Evolutionary conservation across 1,140 invertebrate species (phyloP), one percentile per base, ranked within the genome.

Genomic region (Batillaria attramentaria): DNA sequence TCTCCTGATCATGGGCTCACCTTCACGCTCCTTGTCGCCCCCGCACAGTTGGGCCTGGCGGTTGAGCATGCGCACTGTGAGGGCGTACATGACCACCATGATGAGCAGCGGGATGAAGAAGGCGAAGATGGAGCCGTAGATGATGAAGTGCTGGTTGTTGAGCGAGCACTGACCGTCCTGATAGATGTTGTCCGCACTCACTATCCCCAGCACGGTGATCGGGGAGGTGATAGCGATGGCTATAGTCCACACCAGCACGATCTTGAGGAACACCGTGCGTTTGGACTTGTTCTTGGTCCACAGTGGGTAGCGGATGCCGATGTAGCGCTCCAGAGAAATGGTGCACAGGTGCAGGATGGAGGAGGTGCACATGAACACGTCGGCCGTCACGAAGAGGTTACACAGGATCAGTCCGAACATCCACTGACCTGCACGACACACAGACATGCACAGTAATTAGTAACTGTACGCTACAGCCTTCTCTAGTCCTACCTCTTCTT

Each of bases 41-140:
- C 82, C 74, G 77, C 86, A 88, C 69, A 87, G 79, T 20, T 83
- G 73, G 5, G 86, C 86, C 78, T 89, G 88, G 41, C 85, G 79
- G 43, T 87, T 86, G 41, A 91, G 77, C 43, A 89, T 84, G 60
- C 95, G 92, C 2, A 98, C 95, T 0, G 97, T 99, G 70, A 98
- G 92, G 3, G 95, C 94, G 87, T 98, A 99, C 10, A 97, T 98
- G 46, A 97, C 91, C 84, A 98, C 92, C 97, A 99, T 99, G 72
- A 99, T 97, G 24, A 95, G 92, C 43, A 99, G 93, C 2, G 98
- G 98, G 81, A 99, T 97, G 92, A 98, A 98, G 91, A 99, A 99
- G 82, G 96, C 97, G 82, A 97, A 87, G 84, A 98, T 95, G 54
- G 97, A 98, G 33, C 97, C 97, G 84, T 98, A 96, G 73, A 97